Percentiles rank a stretch among this genome's conserved stretches.
Conservation (phyloP, 2,797 vertebrate genomes). For the Muscicapa comitata region DNA sequence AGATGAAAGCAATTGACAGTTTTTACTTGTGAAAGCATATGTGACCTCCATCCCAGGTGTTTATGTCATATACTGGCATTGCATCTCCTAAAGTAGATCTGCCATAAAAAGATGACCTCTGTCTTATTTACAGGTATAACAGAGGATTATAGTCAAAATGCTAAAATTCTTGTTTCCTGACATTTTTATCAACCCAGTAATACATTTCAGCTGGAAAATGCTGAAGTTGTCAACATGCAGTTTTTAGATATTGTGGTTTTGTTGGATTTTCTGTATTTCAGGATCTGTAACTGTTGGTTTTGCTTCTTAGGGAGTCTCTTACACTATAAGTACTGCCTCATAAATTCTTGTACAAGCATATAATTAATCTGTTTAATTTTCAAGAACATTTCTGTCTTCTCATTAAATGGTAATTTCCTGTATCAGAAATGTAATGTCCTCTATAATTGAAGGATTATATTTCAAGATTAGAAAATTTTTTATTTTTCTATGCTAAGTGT, state of each 20-base stretch:
- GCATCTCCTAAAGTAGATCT: constrained; percentile 13
- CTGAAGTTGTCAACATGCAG: not conserved
- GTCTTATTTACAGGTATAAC: not conserved
- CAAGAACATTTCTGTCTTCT: constrained; percentile 8
- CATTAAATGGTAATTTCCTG: constrained; percentile 19
- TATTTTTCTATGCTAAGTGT: not conserved
- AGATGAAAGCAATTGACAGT: not conserved
- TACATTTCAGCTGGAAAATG: not conserved
- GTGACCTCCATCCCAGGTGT: not conserved
- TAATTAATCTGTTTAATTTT: constrained; percentile 13
- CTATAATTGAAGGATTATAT: not conserved
- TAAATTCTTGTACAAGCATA: not conserved
- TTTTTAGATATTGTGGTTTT: not conserved
- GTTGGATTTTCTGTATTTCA: not conserved
- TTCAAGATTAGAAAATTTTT: not conserved
- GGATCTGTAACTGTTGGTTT: not conserved
- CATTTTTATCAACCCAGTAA: not conserved
- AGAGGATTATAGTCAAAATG: not conserved
- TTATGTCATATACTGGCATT: constrained; percentile 20
- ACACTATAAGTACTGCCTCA: not conserved
- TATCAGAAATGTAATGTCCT: not conserved
- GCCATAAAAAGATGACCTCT: not conserved
- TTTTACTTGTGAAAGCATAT: not conserved
- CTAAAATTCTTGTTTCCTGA: not conserved
- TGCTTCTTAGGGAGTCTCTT: not conserved